phyloP scores from a whole-genome alignment of 2,888 invertebrate species.

The Nomada fabriciana region DNA sequence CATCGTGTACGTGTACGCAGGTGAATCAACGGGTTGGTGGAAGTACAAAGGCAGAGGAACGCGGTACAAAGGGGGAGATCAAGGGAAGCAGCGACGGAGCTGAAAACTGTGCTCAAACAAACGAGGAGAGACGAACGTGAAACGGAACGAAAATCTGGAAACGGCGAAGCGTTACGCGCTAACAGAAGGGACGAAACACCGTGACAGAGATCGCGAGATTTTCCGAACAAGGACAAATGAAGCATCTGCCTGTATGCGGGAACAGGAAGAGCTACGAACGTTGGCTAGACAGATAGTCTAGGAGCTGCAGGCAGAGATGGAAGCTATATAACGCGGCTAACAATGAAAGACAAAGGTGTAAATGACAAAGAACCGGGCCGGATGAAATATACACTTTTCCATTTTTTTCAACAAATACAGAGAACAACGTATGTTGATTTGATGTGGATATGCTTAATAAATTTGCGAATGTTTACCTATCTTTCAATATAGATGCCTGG shows the following conservation, averaged over 20 bases:
- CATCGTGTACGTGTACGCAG: not conserved
- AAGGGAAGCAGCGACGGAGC: constrained; percentile 39
- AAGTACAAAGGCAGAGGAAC: constrained; percentile 20
- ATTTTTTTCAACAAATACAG: too few species aligned
- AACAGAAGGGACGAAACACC: constrained; percentile 14
- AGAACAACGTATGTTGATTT: too few species aligned
- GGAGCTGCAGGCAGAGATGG: constrained; percentile 2
- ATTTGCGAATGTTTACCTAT: too few species aligned
- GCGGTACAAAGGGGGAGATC: constrained; percentile 53
- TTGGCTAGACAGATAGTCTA: constrained; percentile 1
- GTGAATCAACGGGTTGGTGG: not conserved
- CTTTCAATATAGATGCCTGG: too few species aligned
- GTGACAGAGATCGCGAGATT: not conserved
- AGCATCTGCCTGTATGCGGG: not conserved
- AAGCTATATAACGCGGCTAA: constrained; percentile 1
- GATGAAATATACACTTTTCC: too few species aligned
- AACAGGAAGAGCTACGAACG: constrained; percentile 19
- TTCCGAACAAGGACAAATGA: not conserved
- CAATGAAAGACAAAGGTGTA: not conserved
- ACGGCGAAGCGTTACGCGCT: constrained; percentile 3
- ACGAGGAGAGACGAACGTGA: constrained; percentile 37
- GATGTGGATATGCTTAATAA: too few species aligned
- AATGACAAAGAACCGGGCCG: not conserved
- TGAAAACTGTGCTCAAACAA: constrained; percentile 44
- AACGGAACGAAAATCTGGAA: constrained; percentile 22